Evolutionary conservation across 2,797 vertebrate genomes (phyloP), one percentile per base, ranked within the genome.

Genomic region (Phalanger gymnotis): DNA sequence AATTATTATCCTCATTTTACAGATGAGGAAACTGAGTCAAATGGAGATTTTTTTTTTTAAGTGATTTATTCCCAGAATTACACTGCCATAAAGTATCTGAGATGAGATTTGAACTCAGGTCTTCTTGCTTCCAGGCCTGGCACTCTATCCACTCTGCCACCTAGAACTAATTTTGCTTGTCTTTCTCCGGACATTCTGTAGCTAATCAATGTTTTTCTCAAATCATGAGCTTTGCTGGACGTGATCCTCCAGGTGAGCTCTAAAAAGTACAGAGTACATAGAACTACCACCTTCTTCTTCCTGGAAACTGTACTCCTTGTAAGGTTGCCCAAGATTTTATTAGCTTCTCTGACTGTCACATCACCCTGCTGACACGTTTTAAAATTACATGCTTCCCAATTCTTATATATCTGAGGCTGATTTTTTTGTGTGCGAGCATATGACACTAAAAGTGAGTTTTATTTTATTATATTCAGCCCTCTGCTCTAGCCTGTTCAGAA

Each of bases 341-440:
- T 94, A 97, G 13, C 53, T 95, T 95, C 94, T 96, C 96, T 81
- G 19, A 81, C 66, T 25, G 4, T 96, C 34, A 54, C n/a, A 94
- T 56, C 34, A 94, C 57, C 6, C 31, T 90, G 90, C 19, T 95
- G 55, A 97, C 54, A 57, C 51, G 13, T 93, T 90, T 51, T 89
- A 96, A 96, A 93, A 9, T 14, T 90, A 4, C 25, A 97, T 55
- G 51, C 56, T 95, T 58, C 47, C 89, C 90, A 30, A 73, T 92
- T 97, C 1, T 81, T 11, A 53, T 52, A 3, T 95, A 90, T 95
- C n/a, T 92, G 0, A 6, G 92, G 51, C 57, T 96, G 31, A 93
- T 96, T 95, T 61, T 90, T 94, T 54, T 90, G 91, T 14, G 94
- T 53, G 2, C 54, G 58, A 94, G 5, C 11, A 40, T 40, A 30